Percentiles rank a stretch among this genome's conserved stretches.
Evolutionary conservation across 2,113 vertebrate species (phyloP).

Genomic region (Pogonocichla stellata): DNA sequence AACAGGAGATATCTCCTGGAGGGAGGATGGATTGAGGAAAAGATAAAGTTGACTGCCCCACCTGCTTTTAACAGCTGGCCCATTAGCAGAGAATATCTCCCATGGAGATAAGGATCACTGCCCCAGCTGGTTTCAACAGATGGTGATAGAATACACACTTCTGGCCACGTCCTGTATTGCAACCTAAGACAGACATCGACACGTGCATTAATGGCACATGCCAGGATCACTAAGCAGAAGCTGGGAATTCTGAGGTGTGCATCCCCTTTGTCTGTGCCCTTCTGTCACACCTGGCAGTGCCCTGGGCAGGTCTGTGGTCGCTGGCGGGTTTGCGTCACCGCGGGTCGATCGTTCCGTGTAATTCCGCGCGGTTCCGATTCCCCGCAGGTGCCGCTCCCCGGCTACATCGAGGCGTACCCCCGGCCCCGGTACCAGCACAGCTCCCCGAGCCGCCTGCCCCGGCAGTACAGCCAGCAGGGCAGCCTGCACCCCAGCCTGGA

Average conservation of each 20-base stretch:
- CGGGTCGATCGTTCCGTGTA: background rate
- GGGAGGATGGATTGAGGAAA: too few species aligned
- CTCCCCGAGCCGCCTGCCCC: conserved; percentile 83
- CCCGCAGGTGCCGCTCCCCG: conserved; percentile 88
- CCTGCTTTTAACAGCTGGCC: too few species aligned
- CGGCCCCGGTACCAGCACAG: conserved; percentile 87
- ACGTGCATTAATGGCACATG: background rate
- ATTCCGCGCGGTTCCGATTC: background rate
- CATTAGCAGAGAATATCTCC: too few species aligned
- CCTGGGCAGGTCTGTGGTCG: fast-evolving
- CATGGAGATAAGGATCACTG: too few species aligned
- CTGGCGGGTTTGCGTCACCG: background rate
- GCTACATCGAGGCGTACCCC: conserved; percentile 95
- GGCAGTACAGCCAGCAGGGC: conserved; percentile 85
- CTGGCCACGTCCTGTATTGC: too few species aligned
- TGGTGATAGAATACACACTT: too few species aligned
- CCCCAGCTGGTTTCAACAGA: too few species aligned
- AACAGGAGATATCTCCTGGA: too few species aligned
- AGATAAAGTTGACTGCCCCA: too few species aligned
- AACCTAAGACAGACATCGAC: background rate
- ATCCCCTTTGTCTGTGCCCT: background rate
- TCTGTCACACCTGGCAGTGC: background rate
- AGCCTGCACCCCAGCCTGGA: conserved; percentile 79
- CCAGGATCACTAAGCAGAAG: background rate
- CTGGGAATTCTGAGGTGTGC: background rate